phyloP scores from a whole-genome alignment of 2,888 invertebrate genomes.

The Drosophila recens region DNA sequence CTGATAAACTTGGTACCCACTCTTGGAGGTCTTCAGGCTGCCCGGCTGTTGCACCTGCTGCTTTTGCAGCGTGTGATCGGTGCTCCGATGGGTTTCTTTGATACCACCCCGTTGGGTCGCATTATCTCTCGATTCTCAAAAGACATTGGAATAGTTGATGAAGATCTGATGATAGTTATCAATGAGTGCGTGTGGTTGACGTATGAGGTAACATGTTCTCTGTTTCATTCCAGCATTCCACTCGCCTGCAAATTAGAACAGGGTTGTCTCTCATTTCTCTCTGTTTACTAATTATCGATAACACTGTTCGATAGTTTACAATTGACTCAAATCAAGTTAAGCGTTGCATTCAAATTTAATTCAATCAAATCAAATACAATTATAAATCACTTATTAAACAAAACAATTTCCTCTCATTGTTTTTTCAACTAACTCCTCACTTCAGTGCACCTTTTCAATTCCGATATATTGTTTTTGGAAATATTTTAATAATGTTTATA shows the following conservation, averaged over 20 bases:
- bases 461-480: neutral
- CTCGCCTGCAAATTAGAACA: neutral
- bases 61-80: slow-evolving; percentile 86
- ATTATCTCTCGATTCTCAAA: slow-evolving; percentile 86
- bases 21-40: slow-evolving; percentile 86
- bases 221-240: neutral
- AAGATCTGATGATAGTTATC: slow-evolving; percentile 67
- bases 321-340: slow-evolving; percentile 49
- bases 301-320: neutral
- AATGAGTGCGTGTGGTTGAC: slow-evolving; percentile 78
- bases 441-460: slow-evolving; percentile 25
- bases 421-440: slow-evolving; percentile 49
- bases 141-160: slow-evolving; percentile 83
- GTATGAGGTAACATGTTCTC: slow-evolving; percentile 41
- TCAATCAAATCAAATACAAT: neutral
- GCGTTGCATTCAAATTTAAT: slow-evolving; percentile 30
- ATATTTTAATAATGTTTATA: slow-evolving; percentile 41
- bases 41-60: slow-evolving; percentile 82
- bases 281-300: neutral
- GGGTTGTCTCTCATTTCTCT: neutral
- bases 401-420: slow-evolving; percentile 40
- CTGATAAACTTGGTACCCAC: slow-evolving; percentile 89
- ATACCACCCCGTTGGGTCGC: slow-evolving; percentile 88
- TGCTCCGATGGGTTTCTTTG: slow-evolving; percentile 87
- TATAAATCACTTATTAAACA: slow-evolving; percentile 10